Percentiles rank a stretch among this genome's conserved stretches.
phyloP scores from a whole-genome alignment of 1,140 invertebrate genomes.

The Ditylenchus dipsaci region DNA sequence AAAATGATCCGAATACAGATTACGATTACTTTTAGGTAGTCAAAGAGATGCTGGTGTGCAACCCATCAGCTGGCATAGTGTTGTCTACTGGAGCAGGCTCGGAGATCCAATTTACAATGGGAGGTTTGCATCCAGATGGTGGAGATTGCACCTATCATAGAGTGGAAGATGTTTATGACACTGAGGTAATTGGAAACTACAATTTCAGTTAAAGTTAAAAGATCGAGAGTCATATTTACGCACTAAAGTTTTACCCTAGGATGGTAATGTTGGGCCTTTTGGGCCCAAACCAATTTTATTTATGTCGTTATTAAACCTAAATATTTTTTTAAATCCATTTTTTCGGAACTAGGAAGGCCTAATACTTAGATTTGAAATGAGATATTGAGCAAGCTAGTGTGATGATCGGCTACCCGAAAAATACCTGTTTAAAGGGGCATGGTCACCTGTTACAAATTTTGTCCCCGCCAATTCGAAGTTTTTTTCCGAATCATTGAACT shows the following conservation, averaged over 20 bases:
- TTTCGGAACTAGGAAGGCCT: no score
- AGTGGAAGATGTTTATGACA: constrained; percentile 48
- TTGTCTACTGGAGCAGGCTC: constrained; percentile 56
- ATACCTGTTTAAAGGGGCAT: no score
- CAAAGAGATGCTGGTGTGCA: constrained; percentile 57
- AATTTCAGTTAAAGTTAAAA: neutral
- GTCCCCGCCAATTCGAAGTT: no score
- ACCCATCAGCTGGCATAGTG: constrained; percentile 51
- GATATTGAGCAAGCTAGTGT: no score
- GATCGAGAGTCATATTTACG: neutral
- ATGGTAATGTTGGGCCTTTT: no score
- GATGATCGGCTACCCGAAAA: no score
- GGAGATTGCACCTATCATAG: constrained; percentile 46
- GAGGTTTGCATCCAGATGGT: constrained; percentile 49
- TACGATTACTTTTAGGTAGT: constrained; percentile 1
- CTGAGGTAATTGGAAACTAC: constrained; percentile 36
- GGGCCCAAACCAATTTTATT: no score
- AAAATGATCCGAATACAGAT: neutral
- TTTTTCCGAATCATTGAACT: no score
- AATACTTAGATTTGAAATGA: no score
- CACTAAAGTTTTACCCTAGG: neutral
- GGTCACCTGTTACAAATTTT: no score
- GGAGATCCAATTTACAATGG: constrained; percentile 49
- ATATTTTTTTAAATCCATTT: no score
- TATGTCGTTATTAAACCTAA: no score